These are phyloP conservation scores for Eleutherodactylus coqui DNA, from an alignment of 2,797 vertebrate genomes.

Conservation along the genomic window DNA sequence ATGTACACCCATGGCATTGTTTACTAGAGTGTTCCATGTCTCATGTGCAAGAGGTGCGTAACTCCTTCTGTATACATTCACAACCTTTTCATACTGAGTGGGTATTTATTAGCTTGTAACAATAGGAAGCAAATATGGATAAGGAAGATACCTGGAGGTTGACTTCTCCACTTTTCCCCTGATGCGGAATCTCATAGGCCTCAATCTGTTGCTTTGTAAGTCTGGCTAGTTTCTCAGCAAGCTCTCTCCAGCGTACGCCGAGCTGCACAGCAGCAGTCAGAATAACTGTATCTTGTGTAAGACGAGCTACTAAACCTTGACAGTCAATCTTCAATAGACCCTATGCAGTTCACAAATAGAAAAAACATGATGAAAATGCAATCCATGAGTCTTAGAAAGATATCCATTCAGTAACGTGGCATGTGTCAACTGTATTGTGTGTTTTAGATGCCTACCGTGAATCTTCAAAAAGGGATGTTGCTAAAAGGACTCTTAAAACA, in stretches of 20 bases:
- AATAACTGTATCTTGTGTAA: conserved; percentile 90
- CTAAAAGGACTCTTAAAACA: too few relatives aligned
- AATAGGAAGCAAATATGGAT: fast-evolving
- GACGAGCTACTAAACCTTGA: conserved; percentile 82
- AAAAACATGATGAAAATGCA: not conserved
- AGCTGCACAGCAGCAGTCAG: conserved; percentile 94
- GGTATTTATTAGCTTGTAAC: not conserved
- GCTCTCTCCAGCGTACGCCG: conserved; percentile 88
- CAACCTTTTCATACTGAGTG: not conserved
- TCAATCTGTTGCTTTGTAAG: conserved; percentile 89
- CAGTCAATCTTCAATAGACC: conserved; percentile 92
- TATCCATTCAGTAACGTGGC: too few relatives aligned
- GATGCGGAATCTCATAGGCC: conserved; percentile 88
- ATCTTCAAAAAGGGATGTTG: too few relatives aligned
- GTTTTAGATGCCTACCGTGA: too few relatives aligned
- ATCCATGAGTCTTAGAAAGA: not conserved
- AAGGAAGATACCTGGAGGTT: conserved; percentile 78
- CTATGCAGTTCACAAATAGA: conserved; percentile 70
- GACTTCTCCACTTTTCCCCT: conserved; percentile 81
- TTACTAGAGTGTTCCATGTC: too few relatives aligned
- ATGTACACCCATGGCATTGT: too few relatives aligned
- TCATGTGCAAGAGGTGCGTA: not conserved
- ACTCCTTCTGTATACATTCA: not conserved
- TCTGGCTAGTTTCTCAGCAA: conserved; percentile 86
- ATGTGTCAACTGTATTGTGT: too few relatives aligned